Percentiles rank a stretch among this genome's conserved stretches.
Evolutionary conservation across 2,113 vertebrate species (phyloP).

Genomic region (Nesogale talazaci): DNA sequence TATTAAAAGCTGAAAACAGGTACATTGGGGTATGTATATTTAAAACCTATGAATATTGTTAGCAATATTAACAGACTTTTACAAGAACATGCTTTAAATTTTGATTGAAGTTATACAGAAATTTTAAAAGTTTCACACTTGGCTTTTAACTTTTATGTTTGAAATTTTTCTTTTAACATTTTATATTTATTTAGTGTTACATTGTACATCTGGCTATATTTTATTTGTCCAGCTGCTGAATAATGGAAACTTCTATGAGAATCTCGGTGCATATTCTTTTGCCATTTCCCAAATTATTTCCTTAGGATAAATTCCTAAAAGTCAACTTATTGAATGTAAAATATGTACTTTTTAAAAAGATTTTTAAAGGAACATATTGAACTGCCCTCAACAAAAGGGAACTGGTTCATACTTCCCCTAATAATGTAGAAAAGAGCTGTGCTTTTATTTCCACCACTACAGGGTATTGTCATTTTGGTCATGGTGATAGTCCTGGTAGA

Average conservation of each 20-base stretch:
- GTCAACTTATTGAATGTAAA: background rate
- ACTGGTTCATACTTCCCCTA: background rate
- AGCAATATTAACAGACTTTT: background rate
- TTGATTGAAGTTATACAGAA: background rate
- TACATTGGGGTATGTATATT: no score
- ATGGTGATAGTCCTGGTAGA: no score
- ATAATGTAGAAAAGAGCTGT: background rate
- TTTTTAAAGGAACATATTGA: background rate
- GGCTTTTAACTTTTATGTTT: background rate
- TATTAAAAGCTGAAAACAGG: background rate
- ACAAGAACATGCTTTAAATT: background rate
- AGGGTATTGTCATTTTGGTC: background rate
- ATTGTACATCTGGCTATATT: background rate
- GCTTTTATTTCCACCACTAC: background rate
- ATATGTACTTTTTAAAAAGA: background rate
- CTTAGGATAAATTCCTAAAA: conserved; percentile 26
- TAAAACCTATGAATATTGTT: no score
- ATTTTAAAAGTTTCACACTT: background rate
- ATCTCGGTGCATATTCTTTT: background rate
- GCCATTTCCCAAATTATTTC: background rate
- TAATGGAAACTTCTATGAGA: conserved; percentile 17
- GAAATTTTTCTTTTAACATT: background rate
- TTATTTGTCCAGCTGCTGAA: background rate
- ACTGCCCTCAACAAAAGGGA: background rate
- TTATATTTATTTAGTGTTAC: background rate